phyloP scores from a whole-genome alignment of 2,113 vertebrate genomes.

The Urocolius indicus region DNA sequence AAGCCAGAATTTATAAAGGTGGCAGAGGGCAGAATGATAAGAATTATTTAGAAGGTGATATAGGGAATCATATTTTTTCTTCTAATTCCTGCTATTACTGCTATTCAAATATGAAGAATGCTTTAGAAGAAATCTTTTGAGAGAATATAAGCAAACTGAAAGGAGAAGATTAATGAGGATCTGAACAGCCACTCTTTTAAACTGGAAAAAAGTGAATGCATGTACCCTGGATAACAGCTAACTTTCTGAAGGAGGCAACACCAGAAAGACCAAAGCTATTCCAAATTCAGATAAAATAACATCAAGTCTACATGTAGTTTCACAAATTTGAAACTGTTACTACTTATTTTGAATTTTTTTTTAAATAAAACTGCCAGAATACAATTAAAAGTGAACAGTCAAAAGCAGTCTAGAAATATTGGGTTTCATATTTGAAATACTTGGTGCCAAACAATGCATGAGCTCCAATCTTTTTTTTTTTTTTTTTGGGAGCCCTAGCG shows the following conservation, averaged over 20 bases:
- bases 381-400: background rate
- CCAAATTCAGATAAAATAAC: background rate
- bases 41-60: background rate
- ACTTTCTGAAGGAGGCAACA: background rate
- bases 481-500: background rate
- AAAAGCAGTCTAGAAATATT: background rate
- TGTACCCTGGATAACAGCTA: background rate
- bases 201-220: background rate
- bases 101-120: background rate
- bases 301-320: background rate
- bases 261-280: background rate
- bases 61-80: background rate
- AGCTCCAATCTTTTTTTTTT: background rate
- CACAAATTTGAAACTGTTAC: background rate
- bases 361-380: background rate
- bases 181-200: background rate
- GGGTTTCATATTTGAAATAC: background rate
- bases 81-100: background rate
- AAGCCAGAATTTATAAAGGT: background rate
- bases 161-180: background rate
- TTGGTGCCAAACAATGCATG: background rate
- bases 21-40: fast-evolving
- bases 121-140: background rate
- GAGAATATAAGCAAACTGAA: background rate
- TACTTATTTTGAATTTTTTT: background rate